Conservation (phyloP, 2,113 vertebrate genomes). For the Erythrocercus mccallii region DNA sequence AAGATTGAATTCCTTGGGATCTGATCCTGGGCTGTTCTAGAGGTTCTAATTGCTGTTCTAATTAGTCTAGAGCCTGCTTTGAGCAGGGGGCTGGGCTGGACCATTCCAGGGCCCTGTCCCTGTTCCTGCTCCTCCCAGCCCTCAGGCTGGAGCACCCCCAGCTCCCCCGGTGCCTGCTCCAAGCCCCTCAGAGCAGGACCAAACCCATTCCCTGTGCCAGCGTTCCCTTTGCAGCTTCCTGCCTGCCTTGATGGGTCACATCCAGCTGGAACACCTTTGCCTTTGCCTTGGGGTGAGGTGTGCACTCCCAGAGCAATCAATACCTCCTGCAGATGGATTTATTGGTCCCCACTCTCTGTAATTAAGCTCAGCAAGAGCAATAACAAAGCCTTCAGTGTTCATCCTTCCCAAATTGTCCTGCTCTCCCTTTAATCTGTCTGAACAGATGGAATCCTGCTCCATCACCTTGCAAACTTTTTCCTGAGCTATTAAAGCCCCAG, state of each 20-base stretch:
- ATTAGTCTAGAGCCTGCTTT: neutral
- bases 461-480: slow-evolving; percentile 42
- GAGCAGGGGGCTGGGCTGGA: accelerated
- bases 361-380: slow-evolving; percentile 49
- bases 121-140: neutral
- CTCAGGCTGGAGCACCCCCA: neutral
- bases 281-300: neutral
- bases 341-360: slow-evolving; percentile 21
- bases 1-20: neutral
- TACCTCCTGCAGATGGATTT: neutral
- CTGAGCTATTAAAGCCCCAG: neutral
- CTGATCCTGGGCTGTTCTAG: neutral
- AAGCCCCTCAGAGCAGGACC: neutral
- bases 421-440: neutral
- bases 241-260: neutral
- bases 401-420: slow-evolving; percentile 13
- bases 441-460: slow-evolving; percentile 56
- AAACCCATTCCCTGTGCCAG: accelerated
- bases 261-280: neutral
- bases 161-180: neutral
- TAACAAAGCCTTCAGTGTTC: slow-evolving; percentile 34
- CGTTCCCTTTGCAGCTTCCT: neutral
- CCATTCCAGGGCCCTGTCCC: neutral
- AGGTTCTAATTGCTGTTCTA: neutral
- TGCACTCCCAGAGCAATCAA: neutral